phyloP scores from a whole-genome alignment of 2,888 invertebrate species.

The Stenotaenia linearis region DNA sequence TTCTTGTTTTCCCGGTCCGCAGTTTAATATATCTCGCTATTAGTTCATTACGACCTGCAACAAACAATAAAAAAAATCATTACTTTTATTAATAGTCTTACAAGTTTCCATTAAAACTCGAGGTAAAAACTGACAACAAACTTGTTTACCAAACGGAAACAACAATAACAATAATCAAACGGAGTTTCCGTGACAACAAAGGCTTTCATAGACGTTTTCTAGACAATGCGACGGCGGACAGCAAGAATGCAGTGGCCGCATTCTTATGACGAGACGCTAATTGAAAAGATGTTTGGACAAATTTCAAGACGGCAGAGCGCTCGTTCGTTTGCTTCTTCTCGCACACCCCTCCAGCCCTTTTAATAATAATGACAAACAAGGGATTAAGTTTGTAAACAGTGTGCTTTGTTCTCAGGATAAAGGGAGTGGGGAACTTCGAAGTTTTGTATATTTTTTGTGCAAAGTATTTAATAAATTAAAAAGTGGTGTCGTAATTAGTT shows the following conservation, averaged over 20 bases:
- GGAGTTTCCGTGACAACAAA: background rate
- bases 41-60: conserved; percentile 96
- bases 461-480: too few relatives aligned
- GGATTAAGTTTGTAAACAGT: background rate
- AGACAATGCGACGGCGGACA: background rate
- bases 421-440: too few relatives aligned
- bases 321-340: background rate
- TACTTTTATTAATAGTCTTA: background rate
- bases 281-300: background rate
- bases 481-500: too few relatives aligned
- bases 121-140: background rate
- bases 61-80: background rate
- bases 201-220: background rate
- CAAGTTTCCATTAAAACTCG: background rate
- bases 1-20: conserved; percentile 98
- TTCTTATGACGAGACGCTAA: background rate
- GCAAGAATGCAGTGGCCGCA: background rate
- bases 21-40: conserved; percentile 99
- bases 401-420: background rate
- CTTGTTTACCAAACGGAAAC: background rate
- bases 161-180: background rate
- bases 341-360: background rate
- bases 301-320: background rate
- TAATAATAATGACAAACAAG: background rate
- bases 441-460: too few relatives aligned